These are phyloP conservation scores for Rhagoletis zephyria DNA, from an alignment of 1,140 invertebrate species.

Conservation along the genomic window DNA sequence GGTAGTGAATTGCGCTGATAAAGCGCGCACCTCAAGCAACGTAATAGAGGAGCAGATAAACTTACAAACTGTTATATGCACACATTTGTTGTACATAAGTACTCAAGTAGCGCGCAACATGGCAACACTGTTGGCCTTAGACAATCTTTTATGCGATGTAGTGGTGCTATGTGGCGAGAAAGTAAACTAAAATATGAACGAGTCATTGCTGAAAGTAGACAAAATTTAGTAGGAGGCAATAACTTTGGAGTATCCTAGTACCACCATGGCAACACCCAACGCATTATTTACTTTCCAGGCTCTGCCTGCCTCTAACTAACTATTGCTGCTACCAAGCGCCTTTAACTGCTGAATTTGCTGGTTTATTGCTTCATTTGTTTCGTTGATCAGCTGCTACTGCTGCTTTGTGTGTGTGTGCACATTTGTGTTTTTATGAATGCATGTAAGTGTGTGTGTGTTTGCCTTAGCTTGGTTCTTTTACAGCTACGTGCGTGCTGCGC, in stretches of 20 bases:
- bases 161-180: background rate
- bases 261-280: background rate
- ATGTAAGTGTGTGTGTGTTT: background rate
- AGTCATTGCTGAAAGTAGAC: no score
- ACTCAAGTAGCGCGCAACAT: no score
- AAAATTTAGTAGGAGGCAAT: no score
- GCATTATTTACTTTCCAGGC: background rate
- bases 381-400: background rate
- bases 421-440: background rate
- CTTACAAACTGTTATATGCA: background rate
- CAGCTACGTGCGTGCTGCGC: background rate
- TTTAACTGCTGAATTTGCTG: background rate
- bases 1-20: conserved; percentile 5
- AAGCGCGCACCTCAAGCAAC: background rate
- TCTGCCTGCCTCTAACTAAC: background rate
- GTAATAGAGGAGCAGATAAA: background rate
- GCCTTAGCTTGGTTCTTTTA: background rate
- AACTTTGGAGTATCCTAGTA: background rate
- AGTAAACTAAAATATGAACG: no score
- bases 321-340: background rate
- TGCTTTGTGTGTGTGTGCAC: no score
- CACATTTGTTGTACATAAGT: background rate
- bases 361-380: conserved; percentile 10
- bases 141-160: background rate
- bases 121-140: background rate